These are phyloP conservation scores for Passerina amoena DNA, from an alignment of 2,113 vertebrate species.

Conservation along the genomic window DNA sequence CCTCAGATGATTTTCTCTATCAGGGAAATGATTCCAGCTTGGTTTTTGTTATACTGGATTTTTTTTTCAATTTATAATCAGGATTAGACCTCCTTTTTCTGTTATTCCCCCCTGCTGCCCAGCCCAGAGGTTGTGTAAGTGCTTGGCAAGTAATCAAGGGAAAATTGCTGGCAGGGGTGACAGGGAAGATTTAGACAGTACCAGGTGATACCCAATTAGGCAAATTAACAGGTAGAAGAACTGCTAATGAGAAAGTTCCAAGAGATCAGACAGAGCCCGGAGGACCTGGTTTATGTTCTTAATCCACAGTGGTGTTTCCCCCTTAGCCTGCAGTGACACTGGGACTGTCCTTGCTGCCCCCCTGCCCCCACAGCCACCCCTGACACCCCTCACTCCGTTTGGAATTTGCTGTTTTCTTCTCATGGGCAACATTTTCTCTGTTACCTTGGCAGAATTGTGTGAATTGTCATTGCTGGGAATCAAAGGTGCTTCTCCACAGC, in stretches of 20 bases:
- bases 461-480: neutral
- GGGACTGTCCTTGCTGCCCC: neutral
- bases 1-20: conserved; percentile 49
- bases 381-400: neutral
- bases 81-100: neutral
- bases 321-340: neutral
- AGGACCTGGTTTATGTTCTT: neutral
- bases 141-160: neutral
- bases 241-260: neutral
- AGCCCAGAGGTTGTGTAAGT: neutral
- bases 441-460: neutral
- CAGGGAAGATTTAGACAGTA: neutral
- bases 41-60: neutral
- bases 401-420: neutral
- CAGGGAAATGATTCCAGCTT: conserved; percentile 45
- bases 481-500: conserved; percentile 30
- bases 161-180: neutral
- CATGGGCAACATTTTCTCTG: neutral
- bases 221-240: neutral
- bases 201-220: neutral
- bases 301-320: neutral
- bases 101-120: neutral
- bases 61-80: neutral
- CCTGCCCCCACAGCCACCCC: neutral
- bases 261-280: neutral